Conservation (phyloP, 2,888 invertebrate genomes). For the Lobophora halterata region DNA sequence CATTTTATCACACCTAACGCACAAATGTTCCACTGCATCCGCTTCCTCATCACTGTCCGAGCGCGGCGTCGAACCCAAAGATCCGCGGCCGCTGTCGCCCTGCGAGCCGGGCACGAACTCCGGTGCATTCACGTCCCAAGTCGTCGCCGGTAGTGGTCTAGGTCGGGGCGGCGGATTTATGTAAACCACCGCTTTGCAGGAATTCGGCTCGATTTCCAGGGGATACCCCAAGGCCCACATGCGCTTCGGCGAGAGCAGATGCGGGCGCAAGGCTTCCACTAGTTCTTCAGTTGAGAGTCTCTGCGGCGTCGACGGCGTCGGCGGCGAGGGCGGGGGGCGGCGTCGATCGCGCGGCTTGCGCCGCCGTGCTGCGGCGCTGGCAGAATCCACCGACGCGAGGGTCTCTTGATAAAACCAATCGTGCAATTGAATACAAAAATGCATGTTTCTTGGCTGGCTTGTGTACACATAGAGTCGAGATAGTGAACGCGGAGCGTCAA, state of each 20-base stretch:
- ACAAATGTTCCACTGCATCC: constrained; percentile 82
- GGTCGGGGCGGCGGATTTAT: constrained; percentile 78
- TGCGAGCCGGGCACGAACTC: constrained; percentile 83
- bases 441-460: constrained; percentile 68
- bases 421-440: constrained; percentile 71
- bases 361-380: constrained; percentile 67
- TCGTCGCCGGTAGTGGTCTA: constrained; percentile 53
- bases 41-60: constrained; percentile 80
- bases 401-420: constrained; percentile 77
- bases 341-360: constrained; percentile 64
- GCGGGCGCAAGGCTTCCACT: constrained; percentile 79
- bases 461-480: constrained; percentile 79
- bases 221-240: constrained; percentile 87
- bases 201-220: constrained; percentile 81
- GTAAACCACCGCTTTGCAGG: constrained; percentile 83
- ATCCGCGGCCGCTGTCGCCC: constrained; percentile 78
- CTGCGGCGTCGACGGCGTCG: constrained; percentile 71
- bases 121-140: constrained; percentile 84
- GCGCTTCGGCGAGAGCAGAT: constrained; percentile 82
- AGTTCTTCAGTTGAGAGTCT: constrained; percentile 81
- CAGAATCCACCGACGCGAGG: constrained; percentile 66
- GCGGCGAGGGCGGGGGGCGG: constrained; percentile 69
- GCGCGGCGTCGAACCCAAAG: constrained; percentile 77
- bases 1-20: constrained; percentile 86
- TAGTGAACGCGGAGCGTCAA: constrained; percentile 65